Base-by-base conservation (phyloP, 2,888 invertebrate species). In the Epistrophella euchroma region DNA sequence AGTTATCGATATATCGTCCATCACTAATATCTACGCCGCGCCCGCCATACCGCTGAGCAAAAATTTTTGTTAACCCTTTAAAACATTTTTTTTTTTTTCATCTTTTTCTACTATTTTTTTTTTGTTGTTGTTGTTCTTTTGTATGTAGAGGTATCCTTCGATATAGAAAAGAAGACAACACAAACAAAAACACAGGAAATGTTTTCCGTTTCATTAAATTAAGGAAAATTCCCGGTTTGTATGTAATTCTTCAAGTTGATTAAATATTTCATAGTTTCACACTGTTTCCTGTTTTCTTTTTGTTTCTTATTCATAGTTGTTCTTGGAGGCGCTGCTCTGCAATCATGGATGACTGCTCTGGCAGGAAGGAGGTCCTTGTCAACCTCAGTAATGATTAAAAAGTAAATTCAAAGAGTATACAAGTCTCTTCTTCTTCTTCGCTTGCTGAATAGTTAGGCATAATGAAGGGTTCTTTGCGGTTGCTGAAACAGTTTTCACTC, bases 261-360 rank as follows among this genome's bases (percentile, higher is more conserved):
- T 86, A 81, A 86, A 86, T 86, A 81, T 86, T 86, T 86, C 74
- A 86, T 82, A 86, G 86, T 86, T 86, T 86, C 86, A 82, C 86
- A 78, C 64, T 78, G 74, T 86, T 77, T 75, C 66, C 78, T 64
- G 71, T 82, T 74, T 77, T 71, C 43, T 45, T 17, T 45, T 45
- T 45, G n/a, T 45, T 45, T 73, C 37, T 73, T 62, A n/a, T n/a
- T n/a, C n/a, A n/a, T n/a, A n/a, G n/a, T 52, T 22, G 11, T 47
- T 47, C 47, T 66, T 15, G 17, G 45, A 6, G 22, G 56, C 11
- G 28, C 68, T 35, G 52, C 70, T 19, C 10, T 35, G 35, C 32
- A 72, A 43, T 56, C 56, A 35, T 62, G 62, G 62, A 19, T 66
- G 47, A 47, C 32, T 64, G 47, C 66, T 32, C 25, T 37, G 35